These are phyloP conservation scores for Oasisia sp. DNA, from an alignment of 2,888 invertebrate genomes.

Conservation along the genomic window DNA sequence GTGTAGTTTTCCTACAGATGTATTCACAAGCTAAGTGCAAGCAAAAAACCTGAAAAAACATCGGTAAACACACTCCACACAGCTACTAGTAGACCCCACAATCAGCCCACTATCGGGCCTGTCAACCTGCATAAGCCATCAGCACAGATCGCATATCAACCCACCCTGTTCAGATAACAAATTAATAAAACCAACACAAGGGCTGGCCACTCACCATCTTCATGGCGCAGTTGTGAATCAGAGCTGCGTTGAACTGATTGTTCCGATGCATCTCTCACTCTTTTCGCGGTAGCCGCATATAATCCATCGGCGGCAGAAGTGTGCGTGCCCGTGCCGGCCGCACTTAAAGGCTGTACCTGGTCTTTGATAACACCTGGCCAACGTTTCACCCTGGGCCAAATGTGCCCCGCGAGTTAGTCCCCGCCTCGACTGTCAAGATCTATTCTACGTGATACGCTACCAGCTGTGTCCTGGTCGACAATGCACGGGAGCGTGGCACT, in stretches of 20 bases:
- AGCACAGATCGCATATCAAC: neutral
- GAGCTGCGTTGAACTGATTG: neutral
- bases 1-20: neutral
- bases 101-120: neutral
- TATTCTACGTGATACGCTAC: neutral
- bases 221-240: neutral
- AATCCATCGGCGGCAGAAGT: neutral
- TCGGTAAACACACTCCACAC: neutral
- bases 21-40: neutral
- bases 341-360: neutral
- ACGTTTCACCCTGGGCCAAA: neutral
- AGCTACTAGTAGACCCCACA: neutral
- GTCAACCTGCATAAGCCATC: neutral
- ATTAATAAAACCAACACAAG: constrained; percentile 11
- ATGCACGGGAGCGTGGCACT: neutral
- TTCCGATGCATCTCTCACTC: neutral
- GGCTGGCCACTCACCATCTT: neutral
- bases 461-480: neutral
- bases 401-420: neutral
- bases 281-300: neutral
- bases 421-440: neutral
- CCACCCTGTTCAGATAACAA: neutral
- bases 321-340: neutral
- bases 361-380: neutral
- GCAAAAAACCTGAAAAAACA: neutral